Base-by-base conservation (phyloP, 1,140 invertebrate genomes). In the Bicyclus anynana region DNA sequence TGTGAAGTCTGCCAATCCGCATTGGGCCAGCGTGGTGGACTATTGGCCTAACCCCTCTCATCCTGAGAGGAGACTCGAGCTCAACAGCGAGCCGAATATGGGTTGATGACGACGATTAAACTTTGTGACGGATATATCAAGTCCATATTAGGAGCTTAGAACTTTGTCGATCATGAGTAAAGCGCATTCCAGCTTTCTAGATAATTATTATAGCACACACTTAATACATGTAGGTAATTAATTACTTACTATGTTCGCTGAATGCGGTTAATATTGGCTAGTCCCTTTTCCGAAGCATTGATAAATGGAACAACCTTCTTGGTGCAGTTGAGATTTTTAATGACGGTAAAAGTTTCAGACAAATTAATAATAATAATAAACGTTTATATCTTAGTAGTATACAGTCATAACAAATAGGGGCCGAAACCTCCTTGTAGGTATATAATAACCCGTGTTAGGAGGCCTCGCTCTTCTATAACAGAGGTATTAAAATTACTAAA, bases 151-250 rank as follows among this genome's bases (percentile, higher is more conserved):
- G 37, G 37, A 10, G 3, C n/a, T 33, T 12, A 10, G 29, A 12
- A 33, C 37, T 40, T 40, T 35, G 33, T 35, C 6, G 16, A 5
- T 14, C n/a, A 40, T 40, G 37, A 40, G 3, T 40, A 14, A 40
- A 14, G 6, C 16, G 16, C 37, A 40, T 56, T 40, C 35, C 35
- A 14, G 42, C 54, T 56, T 56, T 56, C 46, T 56, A 56, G 46
- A 42, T 49, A 56, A 55, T 55, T 35, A 23, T 18, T 40, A 40
- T 16, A 40, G 37, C 37, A 40, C 37, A 5, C 37, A 40, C 13
- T 40, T 40, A 40, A 17, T 14, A 5, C 37, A 40, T 5, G 16
- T 40, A 40, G 2, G 17, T 40, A 33, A 27, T 18, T 49, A 38
- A 52, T 40, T 38, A 38, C 33, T 16, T 18, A 17, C 49, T 40